Evolutionary conservation across 2,113 vertebrate genomes (phyloP), one percentile per base, ranked within the genome.

Genomic region (Callithrix jacchus): DNA sequence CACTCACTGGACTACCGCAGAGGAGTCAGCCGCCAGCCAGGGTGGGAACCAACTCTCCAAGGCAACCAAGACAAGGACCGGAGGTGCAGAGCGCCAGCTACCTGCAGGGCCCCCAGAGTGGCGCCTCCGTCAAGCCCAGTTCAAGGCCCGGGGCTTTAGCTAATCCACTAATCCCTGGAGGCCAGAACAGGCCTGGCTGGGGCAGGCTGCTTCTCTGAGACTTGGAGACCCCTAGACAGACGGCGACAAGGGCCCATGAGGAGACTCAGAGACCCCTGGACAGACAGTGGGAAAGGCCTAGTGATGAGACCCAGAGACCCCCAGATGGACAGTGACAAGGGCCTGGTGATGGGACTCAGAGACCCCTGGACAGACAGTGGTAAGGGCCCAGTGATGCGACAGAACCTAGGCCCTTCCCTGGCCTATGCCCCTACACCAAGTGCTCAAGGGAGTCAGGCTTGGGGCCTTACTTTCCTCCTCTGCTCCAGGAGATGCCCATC

Each of bases 161-260:
- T 97, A 97, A 98, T 97, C 95, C 1, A 0, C 20, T 95, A 94
- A 97, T 97, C 87, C 83, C n/a, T 23, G 66, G 93, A 79, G 3
- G 1, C 84, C 64, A 61, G 87, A 45, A 66, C 13, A 10, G 45
- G 35, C 13, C 7, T 12, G 30, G 52, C 16, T 45, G 2, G 47
- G 70, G 35, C 45, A 12, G 21, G 37, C 8, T 1, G 52, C 27
- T 81, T 54, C 89, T 80, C 82, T 8, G 35, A 80, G 79, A 68
- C 85, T 91, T 54, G 12, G 25, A 64, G 25, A 47, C 47, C 47
- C 47, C 47, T 47, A 11, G 47, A 47, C 47, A 11, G 47, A 47
- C 11, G 11, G 47, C 2, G 47, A 11, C 10, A 47, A 47, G 11
- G 47, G 47, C 47, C 47, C 47, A 21, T 10, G 56, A 58, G 23